These are phyloP conservation scores for Scopus umbretta DNA, from an alignment of 2,113 vertebrate species.

Conservation along the genomic window DNA sequence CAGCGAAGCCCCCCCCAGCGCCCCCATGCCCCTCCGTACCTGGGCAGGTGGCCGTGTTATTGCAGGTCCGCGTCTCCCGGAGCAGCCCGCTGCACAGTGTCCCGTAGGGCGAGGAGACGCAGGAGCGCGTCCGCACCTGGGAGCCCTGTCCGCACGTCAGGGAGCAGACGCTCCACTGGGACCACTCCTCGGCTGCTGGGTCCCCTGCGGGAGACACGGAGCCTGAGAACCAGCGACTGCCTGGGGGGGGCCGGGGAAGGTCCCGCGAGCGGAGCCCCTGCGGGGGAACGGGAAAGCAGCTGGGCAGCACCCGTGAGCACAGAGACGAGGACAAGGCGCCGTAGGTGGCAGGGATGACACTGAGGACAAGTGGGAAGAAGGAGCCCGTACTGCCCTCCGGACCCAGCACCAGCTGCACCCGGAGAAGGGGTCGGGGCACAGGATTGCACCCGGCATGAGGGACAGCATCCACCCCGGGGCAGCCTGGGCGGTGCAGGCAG, in stretches of 20 bases:
- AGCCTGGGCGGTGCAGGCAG: not conserved
- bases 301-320: accelerated
- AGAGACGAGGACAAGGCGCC: not conserved
- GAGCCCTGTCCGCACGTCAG: constrained; percentile 95
- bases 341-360: not conserved
- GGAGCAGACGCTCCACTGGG: constrained; percentile 97
- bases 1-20: not conserved
- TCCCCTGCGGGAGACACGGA: constrained; percentile 77
- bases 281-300: accelerated
- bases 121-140: constrained; percentile 95
- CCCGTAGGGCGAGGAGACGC: constrained; percentile 95
- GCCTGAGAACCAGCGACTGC: not conserved
- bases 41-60: constrained; percentile 94
- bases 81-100: constrained; percentile 95
- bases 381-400: accelerated
- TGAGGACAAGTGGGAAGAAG: accelerated
- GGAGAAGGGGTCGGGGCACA: not conserved
- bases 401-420: accelerated
- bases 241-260: accelerated
- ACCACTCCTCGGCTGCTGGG: constrained; percentile 96
- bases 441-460: accelerated
- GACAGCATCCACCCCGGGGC: not conserved
- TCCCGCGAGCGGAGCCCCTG: accelerated
- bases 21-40: constrained; percentile 61
- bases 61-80: constrained; percentile 92